These are phyloP conservation scores for Polyergus mexicanus DNA, from an alignment of 1,140 invertebrate species.

Conservation along the genomic window DNA sequence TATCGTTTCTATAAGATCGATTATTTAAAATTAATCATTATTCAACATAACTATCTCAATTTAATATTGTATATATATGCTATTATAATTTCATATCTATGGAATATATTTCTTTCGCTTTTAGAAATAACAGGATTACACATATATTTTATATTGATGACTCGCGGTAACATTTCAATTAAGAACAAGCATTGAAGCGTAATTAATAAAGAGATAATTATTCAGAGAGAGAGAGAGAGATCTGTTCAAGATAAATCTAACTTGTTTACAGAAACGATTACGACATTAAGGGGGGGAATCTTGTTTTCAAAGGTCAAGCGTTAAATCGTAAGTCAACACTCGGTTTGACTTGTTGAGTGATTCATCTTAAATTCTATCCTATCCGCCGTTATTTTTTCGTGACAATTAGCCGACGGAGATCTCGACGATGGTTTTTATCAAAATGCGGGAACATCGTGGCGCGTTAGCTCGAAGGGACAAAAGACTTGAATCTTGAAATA, in stretches of 20 bases:
- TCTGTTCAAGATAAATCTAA: constrained; percentile 2
- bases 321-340: constrained; percentile 34
- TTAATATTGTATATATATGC: too few relatives aligned
- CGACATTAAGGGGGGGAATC: constrained; percentile 45
- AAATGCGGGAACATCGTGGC: not conserved
- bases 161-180: not conserved
- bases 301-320: constrained; percentile 37
- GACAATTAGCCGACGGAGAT: not conserved
- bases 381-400: constrained; percentile 2
- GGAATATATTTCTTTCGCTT: too few relatives aligned
- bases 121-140: not conserved
- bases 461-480: not conserved
- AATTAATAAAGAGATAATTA: constrained; percentile 17
- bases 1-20: too few relatives aligned
- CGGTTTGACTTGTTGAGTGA: constrained; percentile 11
- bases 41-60: too few relatives aligned
- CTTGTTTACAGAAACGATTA: constrained; percentile 28
- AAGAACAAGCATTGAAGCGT: not conserved
- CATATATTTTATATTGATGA: not conserved
- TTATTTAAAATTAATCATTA: too few relatives aligned
- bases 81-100: too few relatives aligned
- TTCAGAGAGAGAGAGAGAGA: not conserved
- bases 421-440: not conserved
- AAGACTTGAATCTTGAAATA: constrained; percentile 37
- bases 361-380: constrained; percentile 30